Percentiles rank a stretch among this genome's conserved stretches.
Evolutionary conservation across 1,140 invertebrate species (phyloP).

Genomic region (Psix sp.): DNA sequence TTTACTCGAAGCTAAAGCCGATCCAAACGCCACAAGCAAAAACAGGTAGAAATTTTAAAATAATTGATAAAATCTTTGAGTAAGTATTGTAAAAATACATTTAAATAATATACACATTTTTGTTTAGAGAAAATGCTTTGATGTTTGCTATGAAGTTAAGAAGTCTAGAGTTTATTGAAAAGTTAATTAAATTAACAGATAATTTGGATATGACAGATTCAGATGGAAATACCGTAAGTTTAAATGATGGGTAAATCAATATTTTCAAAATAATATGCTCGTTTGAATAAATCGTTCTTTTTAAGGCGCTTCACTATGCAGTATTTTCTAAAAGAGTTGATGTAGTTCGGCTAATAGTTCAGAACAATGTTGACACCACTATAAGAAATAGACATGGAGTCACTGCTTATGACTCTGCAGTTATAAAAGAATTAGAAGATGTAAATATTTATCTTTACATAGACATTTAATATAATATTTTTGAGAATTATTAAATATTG

Average conservation of each 20-base stretch:
- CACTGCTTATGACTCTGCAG: constrained; percentile 74
- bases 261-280: too few species aligned
- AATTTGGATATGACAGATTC: constrained; percentile 78
- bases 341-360: constrained; percentile 75
- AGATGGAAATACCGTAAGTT: constrained; percentile 78
- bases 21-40: constrained; percentile 67
- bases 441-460: constrained; percentile 52
- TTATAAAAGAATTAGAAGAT: constrained; percentile 72
- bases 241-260: too few species aligned
- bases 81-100: background rate
- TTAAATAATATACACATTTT: constrained; percentile 15
- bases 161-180: constrained; percentile 70
- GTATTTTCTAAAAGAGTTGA: constrained; percentile 74
- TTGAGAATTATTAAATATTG: too few species aligned
- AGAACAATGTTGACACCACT: constrained; percentile 71
- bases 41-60: constrained; percentile 20
- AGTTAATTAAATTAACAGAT: constrained; percentile 73
- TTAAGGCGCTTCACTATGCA: constrained; percentile 78
- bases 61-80: background rate
- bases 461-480: constrained; percentile 14
- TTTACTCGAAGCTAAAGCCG: constrained; percentile 62
- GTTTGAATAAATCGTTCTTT: constrained; percentile 1
- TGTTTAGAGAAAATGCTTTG: constrained; percentile 76
- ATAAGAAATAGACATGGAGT: constrained; percentile 71
- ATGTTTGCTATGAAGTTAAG: constrained; percentile 77